Evolutionary conservation across 2,888 invertebrate genomes (phyloP), one percentile per base, ranked within the genome.

Genomic region (Camponotus fellah): DNA sequence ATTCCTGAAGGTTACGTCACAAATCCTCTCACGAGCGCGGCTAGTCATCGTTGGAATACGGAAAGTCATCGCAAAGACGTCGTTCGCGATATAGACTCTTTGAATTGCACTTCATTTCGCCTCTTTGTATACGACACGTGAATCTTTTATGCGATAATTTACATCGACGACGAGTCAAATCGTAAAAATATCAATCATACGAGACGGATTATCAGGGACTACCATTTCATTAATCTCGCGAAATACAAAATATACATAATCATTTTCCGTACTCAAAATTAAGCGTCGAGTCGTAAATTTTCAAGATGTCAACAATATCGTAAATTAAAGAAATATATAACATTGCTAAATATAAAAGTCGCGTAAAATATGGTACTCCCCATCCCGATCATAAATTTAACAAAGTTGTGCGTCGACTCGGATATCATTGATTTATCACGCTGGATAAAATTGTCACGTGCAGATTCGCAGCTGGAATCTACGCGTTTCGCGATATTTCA

Each of bases 1-100:
- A 89, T 89, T 89, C 84, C 81, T 81, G 26, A 5, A 12, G 64
- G 53, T 89, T 89, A 77, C 88, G 76, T 87, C 89, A 89, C 37
- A 43, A n/a, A 56, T 32, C 46, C 34, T 62, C 74, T 83, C 83
- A 68, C 75, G 74, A 79, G 26, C 56, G 40, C 56, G 74, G 60
- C 46, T 37, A 60, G 65, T 72, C 86, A 58, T 82, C 80, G 46
- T 58, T 26, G 8, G n/a, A 60, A 56, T 9, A 17, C 49, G 10
- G 32, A 49, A 26, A 68, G 32, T 49, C n/a, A 6, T 21, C 65
- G 6, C 21, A 14, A 43, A 68, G 17, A 12, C 32, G 46, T 32
- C 9, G 3, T 17, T 21, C 5, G 40, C 58, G 26, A 60, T 40
- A 40, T 5, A 43, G 43, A 14, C 6, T 56, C 17, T 17, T 3